Evolutionary conservation across 2,113 vertebrate genomes (phyloP), one percentile per base, ranked within the genome.

Genomic region (Cacatua alba): DNA sequence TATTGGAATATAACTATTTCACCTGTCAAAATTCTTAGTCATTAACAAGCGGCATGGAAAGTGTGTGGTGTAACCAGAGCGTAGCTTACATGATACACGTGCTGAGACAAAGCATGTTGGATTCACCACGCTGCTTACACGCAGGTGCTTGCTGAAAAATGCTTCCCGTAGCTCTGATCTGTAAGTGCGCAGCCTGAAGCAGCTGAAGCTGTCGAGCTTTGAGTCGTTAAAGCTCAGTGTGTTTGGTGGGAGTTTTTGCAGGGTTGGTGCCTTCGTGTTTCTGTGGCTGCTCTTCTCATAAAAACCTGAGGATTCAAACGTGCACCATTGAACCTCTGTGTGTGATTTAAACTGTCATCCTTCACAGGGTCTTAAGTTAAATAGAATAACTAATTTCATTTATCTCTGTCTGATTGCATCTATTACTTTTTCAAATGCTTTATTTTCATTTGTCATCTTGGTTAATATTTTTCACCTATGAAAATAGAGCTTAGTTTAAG

Each of bases 1-100:
- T 11, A 23, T 17, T 13, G 13, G 52, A 19, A 17, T 28, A 13
- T 3, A 11, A 28, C 21, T 7, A 0, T 20, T 51, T 39, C 57
- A 24, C 4, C 0, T 23, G 7, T 28, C 37, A 17, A 43, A 43
- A 33, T 19, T 39, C 16, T 46, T 23, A 13, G 29, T 18, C 25
- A 0, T 37, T n/a, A 18, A 4, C 24, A 57, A 44, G 23, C 46
- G 23, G 6, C 35, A 2, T 17, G 46, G 46, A 11, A 35, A 43
- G 15, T 3, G 3, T 8, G 12, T 17, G 5, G 37, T 8, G 19
- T n/a, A 23, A 64, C 21, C 24, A 7, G 5, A 15, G n/a, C 18
- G 12, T 3, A 65, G 6, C 18, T 20, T 19, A 4, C 1, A 4
- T 20, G 13, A 3, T 1, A 2, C 10, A 5, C 1, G 0, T 2